Conservation (phyloP, 1,140 invertebrate species). For the Cydia fagiglandana region DNA sequence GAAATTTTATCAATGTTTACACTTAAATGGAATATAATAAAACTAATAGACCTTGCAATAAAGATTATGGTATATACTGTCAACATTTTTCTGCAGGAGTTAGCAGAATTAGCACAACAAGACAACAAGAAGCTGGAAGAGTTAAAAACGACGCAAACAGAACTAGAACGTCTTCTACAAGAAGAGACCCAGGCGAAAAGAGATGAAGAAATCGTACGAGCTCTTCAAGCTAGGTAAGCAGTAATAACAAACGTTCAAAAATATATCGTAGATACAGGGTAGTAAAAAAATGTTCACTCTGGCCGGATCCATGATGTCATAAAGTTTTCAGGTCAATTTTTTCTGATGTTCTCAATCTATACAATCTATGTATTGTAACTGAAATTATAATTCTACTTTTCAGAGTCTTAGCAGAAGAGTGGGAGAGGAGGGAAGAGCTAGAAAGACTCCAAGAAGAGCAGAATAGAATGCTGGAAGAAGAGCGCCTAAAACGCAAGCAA, state of each 20-base stretch:
- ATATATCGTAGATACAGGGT: too few species aligned
- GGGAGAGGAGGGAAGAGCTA: conserved; percentile 89
- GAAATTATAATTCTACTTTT: conserved; percentile 22
- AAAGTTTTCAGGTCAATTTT: too few species aligned
- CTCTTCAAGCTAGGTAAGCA: conserved; percentile 83
- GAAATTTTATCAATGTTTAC: too few species aligned
- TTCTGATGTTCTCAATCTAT: not conserved
- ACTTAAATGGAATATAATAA: too few species aligned
- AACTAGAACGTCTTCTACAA: conserved; percentile 85
- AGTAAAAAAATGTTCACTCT: too few species aligned
- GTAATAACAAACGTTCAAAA: not conserved
- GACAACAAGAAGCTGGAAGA: conserved; percentile 86
- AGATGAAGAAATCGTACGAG: conserved; percentile 91
- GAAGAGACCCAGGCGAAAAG: conserved; percentile 90
- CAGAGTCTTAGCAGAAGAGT: conserved; percentile 89
- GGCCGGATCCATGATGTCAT: too few species aligned
- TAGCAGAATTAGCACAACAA: conserved; percentile 84
- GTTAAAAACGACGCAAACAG: conserved; percentile 83
- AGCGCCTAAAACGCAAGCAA: conserved; percentile 85
- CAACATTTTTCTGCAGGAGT: conserved; percentile 64
- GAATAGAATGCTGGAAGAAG: conserved; percentile 84
- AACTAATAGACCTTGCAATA: not conserved
- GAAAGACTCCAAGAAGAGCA: conserved; percentile 89
- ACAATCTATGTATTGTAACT: not conserved
- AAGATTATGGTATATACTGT: not conserved